phyloP scores from a whole-genome alignment of 2,113 vertebrate genomes.

The Scophthalmus maximus region DNA sequence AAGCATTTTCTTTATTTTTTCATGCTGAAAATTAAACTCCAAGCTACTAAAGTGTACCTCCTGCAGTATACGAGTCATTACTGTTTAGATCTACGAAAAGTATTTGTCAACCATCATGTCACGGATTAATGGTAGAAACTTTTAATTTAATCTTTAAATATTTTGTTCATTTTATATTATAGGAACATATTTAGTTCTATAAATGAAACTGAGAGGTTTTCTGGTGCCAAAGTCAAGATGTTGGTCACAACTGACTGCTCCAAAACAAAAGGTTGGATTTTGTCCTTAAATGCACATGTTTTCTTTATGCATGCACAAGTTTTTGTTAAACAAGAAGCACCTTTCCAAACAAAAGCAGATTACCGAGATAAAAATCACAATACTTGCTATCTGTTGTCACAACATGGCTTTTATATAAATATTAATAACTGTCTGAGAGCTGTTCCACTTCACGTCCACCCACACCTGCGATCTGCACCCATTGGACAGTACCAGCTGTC shows the following conservation, averaged over 20 bases:
- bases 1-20: constrained; percentile 7
- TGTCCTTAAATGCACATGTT: background rate
- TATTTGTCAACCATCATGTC: background rate
- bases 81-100: background rate
- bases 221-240: background rate
- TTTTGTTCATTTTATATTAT: too few relatives aligned
- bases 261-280: background rate
- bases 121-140: too few relatives aligned
- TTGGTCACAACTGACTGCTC: background rate
- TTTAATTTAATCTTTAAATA: too few relatives aligned
- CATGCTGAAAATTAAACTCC: constrained; percentile 29
- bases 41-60: background rate
- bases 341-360: background rate
- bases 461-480: too few relatives aligned
- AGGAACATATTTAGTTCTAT: background rate
- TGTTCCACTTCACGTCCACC: too few relatives aligned
- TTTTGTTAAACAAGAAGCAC: background rate
- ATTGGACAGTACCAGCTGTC: too few relatives aligned
- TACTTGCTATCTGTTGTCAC: too few relatives aligned
- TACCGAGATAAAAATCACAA: too few relatives aligned
- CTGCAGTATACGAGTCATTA: background rate
- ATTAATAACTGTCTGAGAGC: too few relatives aligned
- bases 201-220: background rate
- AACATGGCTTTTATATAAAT: too few relatives aligned
- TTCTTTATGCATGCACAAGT: too few relatives aligned